Conservation (phyloP, 2,888 invertebrate genomes). For the Linnaemya tessellans region DNA sequence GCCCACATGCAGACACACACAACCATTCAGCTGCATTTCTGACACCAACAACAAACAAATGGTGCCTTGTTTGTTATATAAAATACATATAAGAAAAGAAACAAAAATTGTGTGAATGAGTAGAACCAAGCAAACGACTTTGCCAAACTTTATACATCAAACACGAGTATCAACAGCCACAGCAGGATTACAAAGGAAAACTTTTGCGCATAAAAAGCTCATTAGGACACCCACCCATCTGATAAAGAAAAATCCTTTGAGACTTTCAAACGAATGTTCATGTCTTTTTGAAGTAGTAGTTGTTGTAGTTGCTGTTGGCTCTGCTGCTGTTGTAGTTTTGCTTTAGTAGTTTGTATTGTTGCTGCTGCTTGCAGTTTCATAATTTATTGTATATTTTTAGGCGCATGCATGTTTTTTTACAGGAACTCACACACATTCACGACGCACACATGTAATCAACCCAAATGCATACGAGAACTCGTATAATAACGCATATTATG, state of each 20-base stretch:
- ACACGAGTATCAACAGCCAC: conserved; percentile 34
- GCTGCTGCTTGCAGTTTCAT: conserved; percentile 18
- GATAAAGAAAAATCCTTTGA: conserved; percentile 39
- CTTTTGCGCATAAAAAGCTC: conserved; percentile 51
- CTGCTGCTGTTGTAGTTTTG: conserved; percentile 33
- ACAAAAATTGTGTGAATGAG: conserved; percentile 53
- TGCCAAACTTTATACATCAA: conserved; percentile 47
- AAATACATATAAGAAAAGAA: conserved; percentile 14
- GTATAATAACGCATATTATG: not conserved
- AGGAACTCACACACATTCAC: no score
- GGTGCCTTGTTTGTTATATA: conserved; percentile 12
- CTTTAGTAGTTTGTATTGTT: not conserved
- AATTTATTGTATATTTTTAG: conserved; percentile 58
- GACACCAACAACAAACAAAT: not conserved
- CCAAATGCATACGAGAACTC: conserved; percentile 11
- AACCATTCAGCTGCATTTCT: conserved; percentile 21
- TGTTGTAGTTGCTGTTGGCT: conserved; percentile 9
- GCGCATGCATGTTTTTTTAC: not conserved
- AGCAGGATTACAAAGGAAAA: conserved; percentile 34
- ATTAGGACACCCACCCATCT: conserved; percentile 47
- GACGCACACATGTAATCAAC: not conserved
- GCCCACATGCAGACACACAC: not conserved
- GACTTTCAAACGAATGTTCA: conserved; percentile 12
- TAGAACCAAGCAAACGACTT: conserved; percentile 39
- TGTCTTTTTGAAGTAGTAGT: conserved; percentile 42